Conservation (phyloP, 2,888 invertebrate genomes). For the Linnaemya vulpina region DNA sequence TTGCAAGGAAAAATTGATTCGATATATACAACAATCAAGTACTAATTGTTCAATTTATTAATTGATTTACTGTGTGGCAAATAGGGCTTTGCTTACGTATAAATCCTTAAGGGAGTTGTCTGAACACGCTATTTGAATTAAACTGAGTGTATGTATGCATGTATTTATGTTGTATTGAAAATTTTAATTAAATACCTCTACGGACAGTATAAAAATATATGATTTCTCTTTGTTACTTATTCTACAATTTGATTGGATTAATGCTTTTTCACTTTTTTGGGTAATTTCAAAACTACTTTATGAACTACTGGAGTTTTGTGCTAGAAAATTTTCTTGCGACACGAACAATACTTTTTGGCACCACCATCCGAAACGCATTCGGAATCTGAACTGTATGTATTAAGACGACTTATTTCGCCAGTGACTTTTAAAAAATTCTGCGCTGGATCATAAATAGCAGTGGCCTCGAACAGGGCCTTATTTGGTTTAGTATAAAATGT, state of each 20-base stretch:
- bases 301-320: conserved; percentile 56
- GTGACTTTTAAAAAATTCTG: conserved; percentile 83
- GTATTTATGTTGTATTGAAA: neutral
- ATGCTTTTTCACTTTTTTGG: conserved; percentile 31
- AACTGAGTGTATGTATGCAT: no score
- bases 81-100: no score
- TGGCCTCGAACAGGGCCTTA: conserved; percentile 88
- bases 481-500: conserved; percentile 88
- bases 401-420: conserved; percentile 86
- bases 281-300: conserved; percentile 44
- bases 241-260: neutral
- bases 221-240: neutral
- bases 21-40: no score
- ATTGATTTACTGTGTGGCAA: no score
- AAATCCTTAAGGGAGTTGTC: no score
- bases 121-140: no score
- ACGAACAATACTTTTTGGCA: conserved; percentile 86
- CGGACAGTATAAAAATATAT: conserved; percentile 53
- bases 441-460: conserved; percentile 84
- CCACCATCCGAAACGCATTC: conserved; percentile 84
- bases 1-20: no score
- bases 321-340: conserved; percentile 77
- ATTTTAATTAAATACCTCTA: neutral
- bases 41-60: no score
- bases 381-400: conserved; percentile 84